These are phyloP conservation scores for Zaprionus gabonicus DNA, from an alignment of 1,140 invertebrate species.

Conservation along the genomic window DNA sequence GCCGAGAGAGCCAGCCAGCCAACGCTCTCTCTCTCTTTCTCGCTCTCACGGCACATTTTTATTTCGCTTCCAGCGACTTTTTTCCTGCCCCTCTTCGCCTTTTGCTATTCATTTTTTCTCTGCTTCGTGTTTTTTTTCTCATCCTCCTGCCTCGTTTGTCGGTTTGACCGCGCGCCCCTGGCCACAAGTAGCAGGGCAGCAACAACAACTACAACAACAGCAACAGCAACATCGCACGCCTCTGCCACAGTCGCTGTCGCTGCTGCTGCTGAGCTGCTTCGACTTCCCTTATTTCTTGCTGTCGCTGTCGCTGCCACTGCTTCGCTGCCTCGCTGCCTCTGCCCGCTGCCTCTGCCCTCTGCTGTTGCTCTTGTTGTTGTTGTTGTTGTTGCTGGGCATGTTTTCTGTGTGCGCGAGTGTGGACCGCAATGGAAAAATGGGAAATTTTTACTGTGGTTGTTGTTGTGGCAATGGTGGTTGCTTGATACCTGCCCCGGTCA, in stretches of 20 bases:
- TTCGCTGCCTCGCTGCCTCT: not conserved
- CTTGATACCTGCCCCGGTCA: constrained; percentile 75
- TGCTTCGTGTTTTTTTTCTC: constrained; percentile 22
- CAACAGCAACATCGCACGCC: constrained; percentile 43
- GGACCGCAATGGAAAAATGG: constrained; percentile 84
- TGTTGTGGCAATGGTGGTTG: constrained; percentile 84
- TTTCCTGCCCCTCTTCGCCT: constrained; percentile 39
- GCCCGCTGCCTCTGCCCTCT: constrained; percentile 2
- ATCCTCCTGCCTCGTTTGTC: constrained; percentile 42
- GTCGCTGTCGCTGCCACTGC: not conserved
- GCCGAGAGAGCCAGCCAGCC: constrained; percentile 39
- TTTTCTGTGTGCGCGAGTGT: constrained; percentile 54
- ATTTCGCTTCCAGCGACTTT: constrained; percentile 46
- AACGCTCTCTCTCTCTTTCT: constrained; percentile 4
- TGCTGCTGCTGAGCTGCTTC: constrained; percentile 19
- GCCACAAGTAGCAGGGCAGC: constrained; percentile 68
- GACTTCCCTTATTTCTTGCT: constrained; percentile 48
- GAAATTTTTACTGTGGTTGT: constrained; percentile 84
- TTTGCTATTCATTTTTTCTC: constrained; percentile 37
- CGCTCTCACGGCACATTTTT: constrained; percentile 51
- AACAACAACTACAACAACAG: constrained; percentile 18
- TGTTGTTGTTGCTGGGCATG: constrained; percentile 24
- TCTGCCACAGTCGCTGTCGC: constrained; percentile 24
- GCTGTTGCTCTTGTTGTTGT: constrained; percentile 11
- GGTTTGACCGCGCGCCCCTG: constrained; percentile 64